Evolutionary conservation across 2,113 vertebrate species (phyloP).

Genomic region (Lophius piscatorius): DNA sequence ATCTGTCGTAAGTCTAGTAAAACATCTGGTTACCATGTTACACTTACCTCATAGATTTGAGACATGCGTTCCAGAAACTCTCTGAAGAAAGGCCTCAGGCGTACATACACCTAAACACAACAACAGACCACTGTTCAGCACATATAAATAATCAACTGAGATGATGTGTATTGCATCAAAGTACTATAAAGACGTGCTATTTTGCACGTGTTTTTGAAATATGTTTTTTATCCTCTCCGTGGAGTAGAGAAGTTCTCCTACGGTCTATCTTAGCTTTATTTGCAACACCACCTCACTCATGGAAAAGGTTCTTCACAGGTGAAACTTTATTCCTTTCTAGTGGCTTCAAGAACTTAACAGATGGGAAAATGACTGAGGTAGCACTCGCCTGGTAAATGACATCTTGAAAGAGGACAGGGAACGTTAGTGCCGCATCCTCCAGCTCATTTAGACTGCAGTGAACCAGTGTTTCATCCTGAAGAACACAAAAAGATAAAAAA

Average conservation of each 20-base stretch:
- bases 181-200: too few relatives aligned
- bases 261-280: too few relatives aligned
- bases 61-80: conserved; percentile 99
- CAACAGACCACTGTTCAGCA: background rate
- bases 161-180: too few relatives aligned
- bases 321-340: conserved; percentile 43
- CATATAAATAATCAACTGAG: too few relatives aligned
- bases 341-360: conserved; percentile 13
- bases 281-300: background rate
- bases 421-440: conserved; percentile 97
- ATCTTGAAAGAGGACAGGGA: conserved; percentile 98
- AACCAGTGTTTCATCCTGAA: conserved; percentile 96
- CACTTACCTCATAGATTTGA: conserved; percentile 96
- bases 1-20: background rate
- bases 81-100: conserved; percentile 97
- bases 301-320: background rate
- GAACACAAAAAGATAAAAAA: conserved; percentile 9
- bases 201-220: too few relatives aligned
- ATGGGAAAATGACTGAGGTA: fast-evolving
- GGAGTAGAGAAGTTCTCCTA: too few relatives aligned
- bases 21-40: background rate
- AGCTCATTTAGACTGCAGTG: conserved; percentile 99
- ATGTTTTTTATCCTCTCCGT: too few relatives aligned
- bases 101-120: conserved; percentile 90
- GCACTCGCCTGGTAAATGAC: conserved; percentile 96